Conservation (phyloP, 2,888 invertebrate species). For the Diogma glabrata region DNA sequence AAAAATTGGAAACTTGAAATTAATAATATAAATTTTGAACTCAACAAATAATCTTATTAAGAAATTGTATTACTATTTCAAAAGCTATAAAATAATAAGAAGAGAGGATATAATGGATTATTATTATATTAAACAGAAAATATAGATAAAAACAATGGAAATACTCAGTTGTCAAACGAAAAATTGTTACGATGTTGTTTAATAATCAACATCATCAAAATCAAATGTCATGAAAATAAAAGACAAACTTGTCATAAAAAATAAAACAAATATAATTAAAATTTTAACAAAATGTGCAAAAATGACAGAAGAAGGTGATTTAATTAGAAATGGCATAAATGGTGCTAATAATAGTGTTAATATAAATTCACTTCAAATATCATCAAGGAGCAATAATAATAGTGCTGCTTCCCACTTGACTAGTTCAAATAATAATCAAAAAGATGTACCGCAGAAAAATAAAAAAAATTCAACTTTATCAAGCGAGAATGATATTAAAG, state of each 20-base stretch:
- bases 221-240: constrained; percentile 6
- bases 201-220: not conserved
- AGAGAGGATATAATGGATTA: constrained; percentile 6
- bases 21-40: no score
- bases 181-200: not conserved
- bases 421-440: not conserved
- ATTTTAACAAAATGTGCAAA: constrained; percentile 61
- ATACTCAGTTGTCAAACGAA: constrained; percentile 9
- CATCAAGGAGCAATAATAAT: constrained; percentile 2
- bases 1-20: not conserved
- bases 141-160: constrained; percentile 5
- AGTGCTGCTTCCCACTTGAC: not conserved
- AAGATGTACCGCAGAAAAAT: not conserved
- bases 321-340: constrained; percentile 55
- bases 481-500: constrained; percentile 6
- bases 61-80: no score
- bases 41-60: no score
- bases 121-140: not conserved
- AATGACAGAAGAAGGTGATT: constrained; percentile 56
- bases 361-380: not conserved
- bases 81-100: constrained; percentile 5
- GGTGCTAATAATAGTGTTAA: constrained; percentile 23
- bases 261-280: constrained; percentile 22
- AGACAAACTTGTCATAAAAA: not conserved
- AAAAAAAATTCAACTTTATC: not conserved